These are phyloP conservation scores for Grammomys dolichurus DNA, from an alignment of 2,113 vertebrate species.

Conservation along the genomic window DNA sequence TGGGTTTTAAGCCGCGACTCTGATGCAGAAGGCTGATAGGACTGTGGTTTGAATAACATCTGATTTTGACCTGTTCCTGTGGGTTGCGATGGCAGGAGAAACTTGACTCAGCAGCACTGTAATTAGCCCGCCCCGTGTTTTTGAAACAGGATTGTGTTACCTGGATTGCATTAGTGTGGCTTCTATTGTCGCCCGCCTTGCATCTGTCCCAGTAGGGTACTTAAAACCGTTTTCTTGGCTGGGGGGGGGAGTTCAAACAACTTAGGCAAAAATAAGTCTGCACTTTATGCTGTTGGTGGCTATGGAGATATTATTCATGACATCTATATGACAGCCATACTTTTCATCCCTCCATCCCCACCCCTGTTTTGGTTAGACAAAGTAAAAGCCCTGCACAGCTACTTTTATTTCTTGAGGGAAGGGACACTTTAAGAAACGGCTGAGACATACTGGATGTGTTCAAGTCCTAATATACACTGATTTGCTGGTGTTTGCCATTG, in stretches of 20 bases:
- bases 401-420: slow-evolving; percentile 80
- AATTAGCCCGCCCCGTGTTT: slow-evolving; percentile 89
- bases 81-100: slow-evolving; percentile 89
- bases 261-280: slow-evolving; percentile 90
- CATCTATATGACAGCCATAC: slow-evolving; percentile 89
- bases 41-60: slow-evolving; percentile 91
- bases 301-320: slow-evolving; percentile 87
- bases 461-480: slow-evolving; percentile 82
- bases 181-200: slow-evolving; percentile 90
- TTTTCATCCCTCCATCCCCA: slow-evolving; percentile 68
- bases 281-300: slow-evolving; percentile 88
- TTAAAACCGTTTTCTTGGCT: slow-evolving; percentile 90
- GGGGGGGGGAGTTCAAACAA: slow-evolving; percentile 87
- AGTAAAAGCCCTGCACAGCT: slow-evolving; percentile 79
- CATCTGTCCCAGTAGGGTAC: slow-evolving; percentile 91
- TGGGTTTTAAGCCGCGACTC: slow-evolving; percentile 89
- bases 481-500: slow-evolving; percentile 78
- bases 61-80: slow-evolving; percentile 91
- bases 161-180: slow-evolving; percentile 91
- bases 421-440: slow-evolving; percentile 75
- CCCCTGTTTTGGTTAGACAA: slow-evolving; percentile 81
- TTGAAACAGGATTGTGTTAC: slow-evolving; percentile 92
- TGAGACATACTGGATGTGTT: slow-evolving; percentile 70
- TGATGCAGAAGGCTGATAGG: slow-evolving; percentile 89
- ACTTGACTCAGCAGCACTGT: slow-evolving; percentile 91